A percentile compares a stretch with the other conserved stretches of the same genome.
These are phyloP conservation scores for Malthinus flaveolus DNA, from an alignment of 2,888 invertebrate genomes.

Conservation along the genomic window DNA sequence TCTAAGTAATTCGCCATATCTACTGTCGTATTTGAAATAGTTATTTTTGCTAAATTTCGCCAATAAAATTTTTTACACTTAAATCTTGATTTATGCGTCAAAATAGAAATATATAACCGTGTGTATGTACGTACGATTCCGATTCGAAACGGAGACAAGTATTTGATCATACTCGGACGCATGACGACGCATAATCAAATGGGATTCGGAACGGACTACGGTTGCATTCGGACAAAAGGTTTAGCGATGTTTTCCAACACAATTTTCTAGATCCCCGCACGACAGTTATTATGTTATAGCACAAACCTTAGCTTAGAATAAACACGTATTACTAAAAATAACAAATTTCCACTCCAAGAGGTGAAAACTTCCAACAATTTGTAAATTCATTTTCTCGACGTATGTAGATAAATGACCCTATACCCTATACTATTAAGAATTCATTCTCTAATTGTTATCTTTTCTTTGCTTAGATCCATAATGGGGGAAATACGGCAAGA, in stretches of 20 bases:
- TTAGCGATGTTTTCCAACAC: conserved; percentile 28
- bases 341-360: too few relatives aligned
- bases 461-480: conserved; percentile 20
- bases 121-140: conserved; percentile 15
- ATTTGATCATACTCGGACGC: conserved; percentile 33
- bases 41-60: conserved; percentile 45
- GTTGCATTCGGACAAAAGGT: conserved; percentile 45
- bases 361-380: too few relatives aligned
- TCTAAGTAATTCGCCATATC: conserved; percentile 46
- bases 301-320: conserved; percentile 20
- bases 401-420: conserved; percentile 19
- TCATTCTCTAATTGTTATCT: conserved; percentile 26
- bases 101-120: too few relatives aligned
- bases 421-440: conserved; percentile 17
- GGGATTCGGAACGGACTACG: conserved; percentile 39
- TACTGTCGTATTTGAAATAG: conserved; percentile 46
- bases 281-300: conserved; percentile 24
- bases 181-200: conserved; percentile 51
- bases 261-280: conserved; percentile 20
- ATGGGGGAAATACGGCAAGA: conserved; percentile 28
- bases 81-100: neutral
- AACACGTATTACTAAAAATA: neutral
- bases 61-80: conserved; percentile 10
- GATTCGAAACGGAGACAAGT: conserved; percentile 12
- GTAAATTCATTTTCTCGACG: too few relatives aligned